Percentiles rank a stretch among this genome's conserved stretches.
These are phyloP conservation scores for Coelinius sp. DNA, from an alignment of 2,888 invertebrate species.

Conservation along the genomic window DNA sequence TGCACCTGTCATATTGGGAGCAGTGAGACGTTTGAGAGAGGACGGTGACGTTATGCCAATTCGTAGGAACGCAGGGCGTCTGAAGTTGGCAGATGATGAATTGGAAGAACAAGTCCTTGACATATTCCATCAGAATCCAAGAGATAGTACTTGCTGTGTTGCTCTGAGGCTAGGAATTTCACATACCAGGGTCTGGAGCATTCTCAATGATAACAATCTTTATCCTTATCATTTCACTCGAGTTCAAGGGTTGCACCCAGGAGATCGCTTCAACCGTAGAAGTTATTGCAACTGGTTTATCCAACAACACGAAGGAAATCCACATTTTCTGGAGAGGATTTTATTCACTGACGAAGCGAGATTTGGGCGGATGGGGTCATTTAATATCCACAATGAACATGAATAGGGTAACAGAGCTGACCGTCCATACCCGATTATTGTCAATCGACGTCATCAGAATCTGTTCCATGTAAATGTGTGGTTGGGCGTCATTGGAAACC, in stretches of 20 bases:
- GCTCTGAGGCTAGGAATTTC: background rate
- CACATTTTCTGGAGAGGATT: background rate
- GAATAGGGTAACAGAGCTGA: background rate
- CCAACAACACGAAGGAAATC: background rate
- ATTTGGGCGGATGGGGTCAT: background rate
- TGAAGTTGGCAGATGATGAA: background rate
- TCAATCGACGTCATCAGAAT: background rate
- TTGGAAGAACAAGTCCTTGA: background rate
- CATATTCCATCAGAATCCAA: background rate
- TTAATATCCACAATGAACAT: background rate
- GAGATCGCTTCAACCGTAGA: background rate
- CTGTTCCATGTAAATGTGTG: background rate
- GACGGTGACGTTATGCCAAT: background rate
- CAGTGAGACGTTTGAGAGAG: background rate
- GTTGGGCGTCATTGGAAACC: background rate
- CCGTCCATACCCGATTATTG: background rate
- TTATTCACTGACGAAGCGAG: background rate
- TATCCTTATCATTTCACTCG: conserved; percentile 7
- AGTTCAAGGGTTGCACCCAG: background rate
- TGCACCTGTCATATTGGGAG: too few relatives aligned
- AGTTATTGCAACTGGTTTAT: background rate
- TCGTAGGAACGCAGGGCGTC: background rate
- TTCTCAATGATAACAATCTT: background rate
- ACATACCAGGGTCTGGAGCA: background rate
- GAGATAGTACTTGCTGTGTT: conserved; percentile 1